phyloP scores from a whole-genome alignment of 2,888 invertebrate species.

The Athalia cordata region DNA sequence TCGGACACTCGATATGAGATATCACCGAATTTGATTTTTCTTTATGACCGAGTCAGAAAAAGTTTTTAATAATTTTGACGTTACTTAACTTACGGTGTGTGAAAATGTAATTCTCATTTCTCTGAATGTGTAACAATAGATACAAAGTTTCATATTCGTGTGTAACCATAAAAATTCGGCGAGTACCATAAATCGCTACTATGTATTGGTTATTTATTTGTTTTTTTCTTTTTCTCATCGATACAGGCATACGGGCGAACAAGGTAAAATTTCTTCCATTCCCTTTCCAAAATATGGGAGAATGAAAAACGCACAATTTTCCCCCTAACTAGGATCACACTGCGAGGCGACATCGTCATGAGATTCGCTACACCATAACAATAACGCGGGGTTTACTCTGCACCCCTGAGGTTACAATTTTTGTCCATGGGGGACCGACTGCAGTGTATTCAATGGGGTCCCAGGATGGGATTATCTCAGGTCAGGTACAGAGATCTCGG shows the following conservation, averaged over 20 bases:
- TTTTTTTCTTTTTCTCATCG: conserved; percentile 30
- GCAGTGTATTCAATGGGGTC: conserved; percentile 37
- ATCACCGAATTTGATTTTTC: too few species aligned
- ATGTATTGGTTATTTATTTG: too few species aligned
- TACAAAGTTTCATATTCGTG: too few species aligned
- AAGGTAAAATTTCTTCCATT: conserved; percentile 11
- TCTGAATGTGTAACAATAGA: too few species aligned
- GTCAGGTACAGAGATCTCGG: conserved; percentile 64
- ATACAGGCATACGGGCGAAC: not conserved
- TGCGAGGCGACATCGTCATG: conserved; percentile 45
- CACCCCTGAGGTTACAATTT: conserved; percentile 37
- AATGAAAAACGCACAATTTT: conserved; percentile 37
- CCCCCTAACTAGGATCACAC: conserved; percentile 35
- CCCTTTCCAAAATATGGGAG: conserved; percentile 18
- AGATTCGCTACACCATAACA: conserved; percentile 56
- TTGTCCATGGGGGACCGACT: conserved; percentile 36
- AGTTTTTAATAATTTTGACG: too few species aligned
- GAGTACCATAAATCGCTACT: too few species aligned
- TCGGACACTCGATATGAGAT: too few species aligned
- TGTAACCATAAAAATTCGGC: too few species aligned
- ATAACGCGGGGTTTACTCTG: conserved; percentile 33
- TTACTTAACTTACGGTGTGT: too few species aligned
- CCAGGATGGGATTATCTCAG: conserved; percentile 71
- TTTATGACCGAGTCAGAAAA: too few species aligned
- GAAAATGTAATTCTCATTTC: too few species aligned